Evolutionary conservation across 2,113 vertebrate species (phyloP), one percentile per base, ranked within the genome.

Genomic region (Leucoraja erinaceus): DNA sequence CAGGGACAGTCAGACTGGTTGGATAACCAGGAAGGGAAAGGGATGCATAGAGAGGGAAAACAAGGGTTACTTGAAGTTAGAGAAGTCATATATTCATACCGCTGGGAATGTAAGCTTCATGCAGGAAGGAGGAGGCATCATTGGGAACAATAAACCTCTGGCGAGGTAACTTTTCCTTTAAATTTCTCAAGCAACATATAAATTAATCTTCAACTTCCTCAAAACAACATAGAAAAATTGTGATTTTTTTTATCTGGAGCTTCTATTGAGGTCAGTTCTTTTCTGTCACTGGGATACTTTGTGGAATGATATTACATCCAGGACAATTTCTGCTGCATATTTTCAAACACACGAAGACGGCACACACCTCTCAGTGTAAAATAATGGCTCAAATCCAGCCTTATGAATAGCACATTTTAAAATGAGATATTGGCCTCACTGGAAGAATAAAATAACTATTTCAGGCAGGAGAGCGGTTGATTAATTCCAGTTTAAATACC

Each of bases 251-350:
- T 14, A 20, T 33, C 33, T 33, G 66, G 66, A 90, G 66, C n/a
- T 90, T 90, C 31, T 38, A 8, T 25, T 91, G 33, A 22, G 66
- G 88, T 72, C 88, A 91, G 63, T 90, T 90, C 33, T 72, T 72
- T 28, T 70, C 66, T 91, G 61, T 47, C 88, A 72, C 20, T 70
- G 63, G 63, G n/a, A 25, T 6, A 70, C 31, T 38, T 66, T 38
- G 22, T 20, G 11, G 8, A 70, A 91, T 47, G 20, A 72, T 70
- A 33, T 78, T 90, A 47, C 54, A 33, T 28, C 56, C 22, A 91
- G 22, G 33, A 8, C 8, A 91, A 25, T 72, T 74, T 38, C 16
- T 9, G 8, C 18, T 25, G 9, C 33, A 25, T 72, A 31, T 22
- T 91, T 20, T 25, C 22, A 12, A 47, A 25, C 33, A 72, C 33